Evolutionary conservation across 2,113 vertebrate genomes (phyloP).

Genomic region (Muscicapa adusta): DNA sequence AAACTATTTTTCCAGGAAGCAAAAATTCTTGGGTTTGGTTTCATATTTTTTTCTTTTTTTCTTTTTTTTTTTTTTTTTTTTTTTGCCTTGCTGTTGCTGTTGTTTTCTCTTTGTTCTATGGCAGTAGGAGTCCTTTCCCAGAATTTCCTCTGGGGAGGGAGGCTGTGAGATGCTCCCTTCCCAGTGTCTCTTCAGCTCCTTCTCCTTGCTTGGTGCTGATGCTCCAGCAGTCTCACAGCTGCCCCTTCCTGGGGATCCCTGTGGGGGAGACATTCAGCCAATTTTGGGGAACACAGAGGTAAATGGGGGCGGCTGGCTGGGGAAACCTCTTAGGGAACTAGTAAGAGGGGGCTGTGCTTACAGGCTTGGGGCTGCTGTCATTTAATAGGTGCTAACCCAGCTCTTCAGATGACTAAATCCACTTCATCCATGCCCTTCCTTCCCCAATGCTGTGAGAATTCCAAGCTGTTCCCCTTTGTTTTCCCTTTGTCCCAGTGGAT

Average conservation of each 20-base stretch:
- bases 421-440: not conserved
- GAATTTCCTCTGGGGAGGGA: not conserved
- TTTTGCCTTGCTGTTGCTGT: not conserved
- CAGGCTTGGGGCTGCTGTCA: not conserved
- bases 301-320: not conserved
- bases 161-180: not conserved
- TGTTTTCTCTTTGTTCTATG: constrained; percentile 22
- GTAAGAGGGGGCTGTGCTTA: not conserved
- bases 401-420: not conserved
- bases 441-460: not conserved
- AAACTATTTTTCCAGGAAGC: constrained; percentile 65
- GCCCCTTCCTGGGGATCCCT: not conserved
- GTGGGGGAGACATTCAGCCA: rapidly evolving
- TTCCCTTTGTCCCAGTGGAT: constrained; percentile 79
- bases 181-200: not conserved
- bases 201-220: rapidly evolving
- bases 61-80: not conserved
- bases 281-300: not conserved
- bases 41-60: not conserved
- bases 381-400: not conserved
- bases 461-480: not conserved
- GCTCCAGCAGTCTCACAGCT: not conserved
- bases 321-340: not conserved
- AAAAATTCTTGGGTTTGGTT: not conserved
- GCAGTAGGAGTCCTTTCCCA: not conserved